phyloP scores from a whole-genome alignment of 2,113 vertebrate species.

The Microtus pennsylvanicus region DNA sequence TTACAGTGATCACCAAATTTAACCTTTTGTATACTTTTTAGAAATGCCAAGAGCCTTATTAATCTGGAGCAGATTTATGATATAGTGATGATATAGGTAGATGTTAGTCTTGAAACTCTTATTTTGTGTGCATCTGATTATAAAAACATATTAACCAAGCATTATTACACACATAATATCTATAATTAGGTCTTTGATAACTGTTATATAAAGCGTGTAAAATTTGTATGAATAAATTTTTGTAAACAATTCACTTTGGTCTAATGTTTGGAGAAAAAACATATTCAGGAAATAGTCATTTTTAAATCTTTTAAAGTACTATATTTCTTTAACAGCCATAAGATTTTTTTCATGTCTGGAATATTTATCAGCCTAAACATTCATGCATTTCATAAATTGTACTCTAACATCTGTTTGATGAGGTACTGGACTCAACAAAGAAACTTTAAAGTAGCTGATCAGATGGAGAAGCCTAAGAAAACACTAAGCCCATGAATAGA shows the following conservation, averaged over 20 bases:
- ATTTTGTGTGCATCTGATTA: constrained; percentile 95
- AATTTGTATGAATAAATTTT: constrained; percentile 99
- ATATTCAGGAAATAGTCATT: constrained; percentile 80
- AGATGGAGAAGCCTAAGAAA: constrained; percentile 50
- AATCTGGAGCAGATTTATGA: constrained; percentile 91
- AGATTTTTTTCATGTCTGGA: constrained; percentile 71
- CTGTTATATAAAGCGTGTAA: constrained; percentile 97
- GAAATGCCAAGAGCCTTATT: constrained; percentile 98
- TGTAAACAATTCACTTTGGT: constrained; percentile 97
- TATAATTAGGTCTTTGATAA: constrained; percentile 94
- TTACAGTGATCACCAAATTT: constrained; percentile 89
- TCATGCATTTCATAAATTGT: constrained; percentile 64
- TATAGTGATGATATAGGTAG: constrained; percentile 89
- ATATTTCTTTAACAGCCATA: constrained; percentile 74
- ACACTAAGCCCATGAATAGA: constrained; percentile 65
- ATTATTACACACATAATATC: constrained; percentile 93
- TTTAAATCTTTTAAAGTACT: constrained; percentile 75
- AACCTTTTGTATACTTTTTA: constrained; percentile 90
- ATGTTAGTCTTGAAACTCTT: constrained; percentile 90
- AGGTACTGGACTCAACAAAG: constrained; percentile 61
- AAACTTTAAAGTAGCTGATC: constrained; percentile 67
- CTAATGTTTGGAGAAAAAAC: constrained; percentile 93
- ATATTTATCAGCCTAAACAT: constrained; percentile 60
- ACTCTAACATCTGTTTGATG: constrained; percentile 63
- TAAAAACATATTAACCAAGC: constrained; percentile 90